Evolutionary conservation across 2,113 vertebrate genomes (phyloP).

Genomic region (Phodopus roborovskii): DNA sequence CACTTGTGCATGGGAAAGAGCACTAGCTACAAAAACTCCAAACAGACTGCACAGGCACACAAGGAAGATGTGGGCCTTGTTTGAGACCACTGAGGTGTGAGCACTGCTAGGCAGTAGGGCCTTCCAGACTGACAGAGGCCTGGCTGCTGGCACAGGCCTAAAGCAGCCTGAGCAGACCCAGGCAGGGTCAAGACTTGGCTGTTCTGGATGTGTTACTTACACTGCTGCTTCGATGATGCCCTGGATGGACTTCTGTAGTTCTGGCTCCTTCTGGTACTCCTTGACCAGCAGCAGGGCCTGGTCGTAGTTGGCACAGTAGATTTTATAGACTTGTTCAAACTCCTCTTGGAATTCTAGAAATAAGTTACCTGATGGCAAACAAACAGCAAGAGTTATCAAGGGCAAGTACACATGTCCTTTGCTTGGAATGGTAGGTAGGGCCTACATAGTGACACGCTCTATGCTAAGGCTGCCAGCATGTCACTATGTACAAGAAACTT

Average conservation of each 20-base stretch:
- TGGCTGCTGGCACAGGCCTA: not conserved
- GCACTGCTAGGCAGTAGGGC: not conserved
- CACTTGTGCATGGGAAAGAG: not conserved
- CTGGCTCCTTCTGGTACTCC: constrained; percentile 91
- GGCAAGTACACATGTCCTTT: not conserved
- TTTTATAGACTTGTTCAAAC: constrained; percentile 92
- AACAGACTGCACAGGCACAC: not conserved
- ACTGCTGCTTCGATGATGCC: constrained; percentile 87
- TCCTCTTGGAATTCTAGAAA: constrained; percentile 93
- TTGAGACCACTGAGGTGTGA: not conserved
- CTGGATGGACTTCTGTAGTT: constrained; percentile 89
- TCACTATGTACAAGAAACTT: not conserved
- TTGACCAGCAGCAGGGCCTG: constrained; percentile 90
- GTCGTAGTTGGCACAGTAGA: constrained; percentile 93
- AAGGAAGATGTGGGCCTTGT: not conserved
- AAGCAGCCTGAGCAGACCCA: not conserved
- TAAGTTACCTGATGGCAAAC: constrained; percentile 86
- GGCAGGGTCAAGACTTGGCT: not conserved
- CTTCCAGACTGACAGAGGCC: not conserved
- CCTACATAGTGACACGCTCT: not conserved
- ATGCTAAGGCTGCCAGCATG: not conserved
- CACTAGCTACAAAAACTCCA: not conserved
- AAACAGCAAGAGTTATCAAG: constrained; percentile 29
- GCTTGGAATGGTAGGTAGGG: not conserved
- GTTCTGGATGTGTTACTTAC: constrained; percentile 86